Percentiles rank a stretch among this genome's conserved stretches.
These are phyloP conservation scores for Drosophila grimshawi DNA, from an alignment of 1,140 invertebrate genomes.

Conservation along the genomic window DNA sequence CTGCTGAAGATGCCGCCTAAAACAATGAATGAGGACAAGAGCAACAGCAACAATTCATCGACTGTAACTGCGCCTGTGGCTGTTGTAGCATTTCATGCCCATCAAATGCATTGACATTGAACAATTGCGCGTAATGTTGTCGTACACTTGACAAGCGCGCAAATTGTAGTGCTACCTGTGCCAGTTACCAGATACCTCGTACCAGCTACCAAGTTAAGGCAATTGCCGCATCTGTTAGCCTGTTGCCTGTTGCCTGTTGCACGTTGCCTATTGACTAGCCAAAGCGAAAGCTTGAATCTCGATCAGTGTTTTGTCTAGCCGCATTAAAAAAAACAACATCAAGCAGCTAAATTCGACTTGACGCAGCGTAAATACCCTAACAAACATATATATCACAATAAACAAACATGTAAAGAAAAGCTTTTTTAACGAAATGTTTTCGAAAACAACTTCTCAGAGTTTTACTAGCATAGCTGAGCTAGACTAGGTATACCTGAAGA, in stretches of 20 bases:
- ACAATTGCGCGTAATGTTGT: constrained; percentile 83
- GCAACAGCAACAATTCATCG: constrained; percentile 59
- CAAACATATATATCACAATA: not conserved
- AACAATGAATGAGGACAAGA: constrained; percentile 71
- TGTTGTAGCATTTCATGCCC: constrained; percentile 76
- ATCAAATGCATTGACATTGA: constrained; percentile 83
- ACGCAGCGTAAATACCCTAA: constrained; percentile 17
- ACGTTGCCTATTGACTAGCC: constrained; percentile 26
- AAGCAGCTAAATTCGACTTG: not conserved
- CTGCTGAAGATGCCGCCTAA: constrained; percentile 44
- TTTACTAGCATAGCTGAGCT: too few species aligned
- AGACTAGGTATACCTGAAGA: too few species aligned
- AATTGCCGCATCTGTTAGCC: constrained; percentile 6
- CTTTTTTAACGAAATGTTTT: too few species aligned
- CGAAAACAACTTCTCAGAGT: too few species aligned
- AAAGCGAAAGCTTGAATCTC: constrained; percentile 71
- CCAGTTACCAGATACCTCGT: constrained; percentile 30
- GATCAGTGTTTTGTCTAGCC: constrained; percentile 70
- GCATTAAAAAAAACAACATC: constrained; percentile 37
- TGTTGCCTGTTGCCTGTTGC: constrained; percentile 6
- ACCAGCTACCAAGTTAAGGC: constrained; percentile 5
- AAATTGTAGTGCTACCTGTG: constrained; percentile 81
- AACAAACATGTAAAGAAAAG: not conserved
- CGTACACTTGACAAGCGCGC: constrained; percentile 82
- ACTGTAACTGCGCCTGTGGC: constrained; percentile 18